These are phyloP conservation scores for Lysiphlebus fabarum DNA, from an alignment of 1,140 invertebrate species.

Conservation along the genomic window DNA sequence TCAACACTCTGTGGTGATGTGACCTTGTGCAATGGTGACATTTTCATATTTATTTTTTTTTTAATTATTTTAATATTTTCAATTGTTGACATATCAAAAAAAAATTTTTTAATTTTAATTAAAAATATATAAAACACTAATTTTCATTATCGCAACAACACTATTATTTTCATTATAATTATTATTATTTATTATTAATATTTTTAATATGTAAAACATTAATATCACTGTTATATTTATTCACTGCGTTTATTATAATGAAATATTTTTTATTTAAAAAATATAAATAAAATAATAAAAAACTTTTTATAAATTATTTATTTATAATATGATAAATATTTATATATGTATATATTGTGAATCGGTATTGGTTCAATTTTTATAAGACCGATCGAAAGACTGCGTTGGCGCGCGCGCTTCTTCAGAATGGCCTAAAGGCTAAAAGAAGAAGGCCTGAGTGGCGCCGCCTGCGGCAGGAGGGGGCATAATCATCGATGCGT, in stretches of 20 bases:
- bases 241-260: too few relatives aligned
- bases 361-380: conserved; percentile 38
- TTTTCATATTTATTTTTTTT: conserved; percentile 36
- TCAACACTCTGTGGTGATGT: conserved; percentile 46
- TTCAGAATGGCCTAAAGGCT: conserved; percentile 56
- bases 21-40: conserved; percentile 51
- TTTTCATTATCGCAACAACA: too few relatives aligned
- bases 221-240: too few relatives aligned
- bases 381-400: conserved; percentile 30
- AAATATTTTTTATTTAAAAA: too few relatives aligned
- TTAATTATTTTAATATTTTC: conserved; percentile 22
- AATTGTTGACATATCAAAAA: too few relatives aligned
- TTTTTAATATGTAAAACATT: too few relatives aligned
- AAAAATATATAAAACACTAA: too few relatives aligned
- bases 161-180: too few relatives aligned
- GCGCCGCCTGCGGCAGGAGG: conserved; percentile 44
- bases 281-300: too few relatives aligned
- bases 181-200: too few relatives aligned
- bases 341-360: conserved; percentile 19
- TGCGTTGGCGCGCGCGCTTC: conserved; percentile 53
- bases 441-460: conserved; percentile 51
- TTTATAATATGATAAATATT: background rate
- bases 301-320: too few relatives aligned
- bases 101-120: too few relatives aligned
- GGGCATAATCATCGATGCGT: conserved; percentile 38